These are phyloP conservation scores for Micropoecilia bifurca DNA, from an alignment of 2,797 vertebrate genomes.

Conservation along the genomic window DNA sequence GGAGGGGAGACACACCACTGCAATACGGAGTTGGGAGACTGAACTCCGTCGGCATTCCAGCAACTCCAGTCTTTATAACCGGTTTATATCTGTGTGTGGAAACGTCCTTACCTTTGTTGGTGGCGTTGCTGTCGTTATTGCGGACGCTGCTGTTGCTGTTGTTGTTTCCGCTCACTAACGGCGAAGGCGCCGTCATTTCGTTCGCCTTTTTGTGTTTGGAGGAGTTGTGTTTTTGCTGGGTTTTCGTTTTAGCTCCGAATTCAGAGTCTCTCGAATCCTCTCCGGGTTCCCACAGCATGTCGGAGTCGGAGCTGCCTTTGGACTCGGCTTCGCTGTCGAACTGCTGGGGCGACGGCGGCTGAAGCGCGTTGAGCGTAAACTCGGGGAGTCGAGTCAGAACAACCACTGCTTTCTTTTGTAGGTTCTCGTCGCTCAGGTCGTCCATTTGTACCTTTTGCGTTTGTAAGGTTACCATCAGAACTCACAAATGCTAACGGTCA, in stretches of 20 bases:
- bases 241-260: conserved; percentile 20
- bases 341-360: conserved; percentile 55
- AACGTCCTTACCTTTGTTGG: conserved; percentile 29
- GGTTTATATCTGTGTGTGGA: neutral
- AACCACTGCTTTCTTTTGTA: conserved; percentile 56
- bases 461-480: neutral
- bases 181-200: neutral
- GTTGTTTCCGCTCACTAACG: neutral
- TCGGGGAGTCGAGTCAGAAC: conserved; percentile 61
- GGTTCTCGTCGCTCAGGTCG: neutral
- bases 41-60: too few relatives aligned
- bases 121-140: neutral
- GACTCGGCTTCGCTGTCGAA: conserved; percentile 66
- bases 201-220: conserved; percentile 9
- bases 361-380: conserved; percentile 46
- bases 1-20: neutral
- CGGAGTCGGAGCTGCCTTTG: conserved; percentile 52
- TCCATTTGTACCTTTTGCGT: neutral
- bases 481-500: neutral
- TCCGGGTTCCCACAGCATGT: conserved; percentile 52
- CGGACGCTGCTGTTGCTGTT: neutral
- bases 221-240: conserved; percentile 12
- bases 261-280: conserved; percentile 57
- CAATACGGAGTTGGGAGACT: neutral
- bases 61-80: neutral